Base-by-base conservation (phyloP, 2,888 invertebrate genomes). In the Latrodectus elegans region DNA sequence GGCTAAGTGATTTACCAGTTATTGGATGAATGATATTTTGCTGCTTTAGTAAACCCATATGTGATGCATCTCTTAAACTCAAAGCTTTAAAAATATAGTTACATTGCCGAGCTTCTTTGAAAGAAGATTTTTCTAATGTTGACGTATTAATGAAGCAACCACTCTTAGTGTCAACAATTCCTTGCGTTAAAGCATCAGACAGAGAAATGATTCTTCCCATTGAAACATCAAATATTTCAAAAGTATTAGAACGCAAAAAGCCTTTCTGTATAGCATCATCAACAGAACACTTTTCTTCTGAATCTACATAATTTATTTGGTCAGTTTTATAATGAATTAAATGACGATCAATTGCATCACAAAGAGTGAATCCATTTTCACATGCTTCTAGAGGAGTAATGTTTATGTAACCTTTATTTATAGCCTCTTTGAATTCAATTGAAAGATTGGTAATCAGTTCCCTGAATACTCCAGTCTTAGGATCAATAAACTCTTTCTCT, bases 301-400 rank as follows among this genome's bases (percentile, higher is more conserved):
- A 95, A 92, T 97, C 96, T 83, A 96, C 94, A 93, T 98, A 97
- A 92, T 95, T 93, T 92, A 98, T 95, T 94, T 96, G 95, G 92
- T 97, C 97, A 89, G 94, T 94, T 84, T 93, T 92, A 85, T 95
- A 92, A 90, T 97, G 96, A 89, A 98, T 95, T 91, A 98, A 93
- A 80, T 96, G 96, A 93, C 97, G 96, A 90, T 94, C 94, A 90
- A 99, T 95, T 77, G 97, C 96, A 93, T 99, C 98, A 80, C 95
- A 95, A 90, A 97, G 93, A 91, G 96, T 95, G 91, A 97, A 93
- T 91, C 96, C 95, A 91, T 95, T 95, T 55, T 91, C 91, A 90
- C 90, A 90, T 75, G 89, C 89, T 60, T 91, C 90, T 88, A 11
- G 14, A 15, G 71, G 12, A 26, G 9, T 38, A 68, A 84, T 49